Evolutionary conservation across 1,140 invertebrate species (phyloP), one percentile per base, ranked within the genome.

Genomic region (Aplysia californica): DNA sequence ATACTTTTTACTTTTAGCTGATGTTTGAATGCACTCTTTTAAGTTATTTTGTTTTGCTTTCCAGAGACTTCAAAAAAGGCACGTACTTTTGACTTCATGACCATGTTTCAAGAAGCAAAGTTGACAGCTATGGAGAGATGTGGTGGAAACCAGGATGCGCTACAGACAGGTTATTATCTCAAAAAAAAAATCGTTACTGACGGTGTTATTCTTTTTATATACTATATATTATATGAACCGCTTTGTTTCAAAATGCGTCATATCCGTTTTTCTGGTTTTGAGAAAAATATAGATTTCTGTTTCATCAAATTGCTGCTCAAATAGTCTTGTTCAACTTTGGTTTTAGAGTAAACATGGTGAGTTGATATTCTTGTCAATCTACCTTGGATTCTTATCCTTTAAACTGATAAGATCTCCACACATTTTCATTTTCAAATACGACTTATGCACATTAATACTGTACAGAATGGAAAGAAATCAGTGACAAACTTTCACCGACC

Each of bases 21-120:
- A 50, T 50, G 10, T n/a, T n/a, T 50, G 44, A 50, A 10, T 50
- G 44, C n/a, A 50, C n/a, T 50, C 10, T 50, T 50, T 50, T 50
- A 50, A 15, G 10, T 50, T 50, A 50, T n/a, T n/a, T 15, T 50
- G n/a, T 50, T 50, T 50, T 50, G n/a, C n/a, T 50, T 50, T 50
- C 44, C n/a, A 10, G 10, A 50, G n/a, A 50, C 44, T n/a, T 50
- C 75, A 18, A 87, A 90, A 74, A 90, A 90, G 83, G 88, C 90
- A 0, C 79, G 86, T 56, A 87, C 84, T 15, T 91, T 91, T 86
- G 90, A 90, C 79, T 88, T 91, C 61, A 88, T 89, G 81, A 84
- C 88, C 6, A 86, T 90, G 81, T 89, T 90, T 84, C 84, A 90
- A 75, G 82, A 90, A 79, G 86, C 89, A 26, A 82, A 82, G 72